Percentiles rank a stretch among this genome's conserved stretches.
Conservation (phyloP, 2,797 vertebrate species). For the Acrocephalus scirpaceus region DNA sequence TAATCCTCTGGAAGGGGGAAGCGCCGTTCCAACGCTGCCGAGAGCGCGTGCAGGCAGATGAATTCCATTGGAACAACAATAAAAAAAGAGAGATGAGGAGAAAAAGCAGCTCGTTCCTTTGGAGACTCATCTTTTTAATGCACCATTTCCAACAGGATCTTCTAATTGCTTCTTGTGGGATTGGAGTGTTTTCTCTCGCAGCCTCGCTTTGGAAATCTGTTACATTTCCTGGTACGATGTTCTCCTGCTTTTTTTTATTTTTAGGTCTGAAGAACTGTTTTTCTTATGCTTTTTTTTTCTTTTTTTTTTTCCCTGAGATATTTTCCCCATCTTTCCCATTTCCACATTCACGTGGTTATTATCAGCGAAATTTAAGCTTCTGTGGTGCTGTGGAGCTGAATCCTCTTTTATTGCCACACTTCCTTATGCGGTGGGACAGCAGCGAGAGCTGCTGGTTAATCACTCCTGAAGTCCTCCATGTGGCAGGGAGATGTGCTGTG, state of each 20-base stretch:
- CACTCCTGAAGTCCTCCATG: not conserved
- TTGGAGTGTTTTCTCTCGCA: conserved; percentile 32
- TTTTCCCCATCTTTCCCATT: conserved; percentile 16
- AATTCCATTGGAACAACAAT: conserved; percentile 6
- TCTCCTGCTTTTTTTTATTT: not conserved
- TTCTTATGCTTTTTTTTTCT: not conserved
- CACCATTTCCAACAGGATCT: conserved; percentile 48
- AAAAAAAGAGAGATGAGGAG: not conserved
- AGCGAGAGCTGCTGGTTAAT: not conserved
- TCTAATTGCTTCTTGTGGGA: conserved; percentile 68
- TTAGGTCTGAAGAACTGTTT: conserved; percentile 1
- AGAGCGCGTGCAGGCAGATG: not conserved
- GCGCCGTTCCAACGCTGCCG: not conserved
- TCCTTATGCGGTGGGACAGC: not conserved
- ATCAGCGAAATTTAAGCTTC: conserved; percentile 23
- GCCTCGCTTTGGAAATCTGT: not conserved
- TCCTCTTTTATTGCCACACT: not conserved
- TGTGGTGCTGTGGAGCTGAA: not conserved
- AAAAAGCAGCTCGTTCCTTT: conserved; percentile 8
- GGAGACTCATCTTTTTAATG: conserved; percentile 58
- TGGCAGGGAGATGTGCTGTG: not conserved
- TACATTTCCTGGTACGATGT: not conserved
- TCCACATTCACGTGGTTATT: not conserved
- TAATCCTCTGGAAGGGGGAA: conserved; percentile 8
- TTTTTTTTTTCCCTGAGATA: not conserved